A percentile compares a stretch with the other conserved stretches of the same genome.
Evolutionary conservation across 2,797 vertebrate species (phyloP).

Genomic region (Amblyraja radiata): DNA sequence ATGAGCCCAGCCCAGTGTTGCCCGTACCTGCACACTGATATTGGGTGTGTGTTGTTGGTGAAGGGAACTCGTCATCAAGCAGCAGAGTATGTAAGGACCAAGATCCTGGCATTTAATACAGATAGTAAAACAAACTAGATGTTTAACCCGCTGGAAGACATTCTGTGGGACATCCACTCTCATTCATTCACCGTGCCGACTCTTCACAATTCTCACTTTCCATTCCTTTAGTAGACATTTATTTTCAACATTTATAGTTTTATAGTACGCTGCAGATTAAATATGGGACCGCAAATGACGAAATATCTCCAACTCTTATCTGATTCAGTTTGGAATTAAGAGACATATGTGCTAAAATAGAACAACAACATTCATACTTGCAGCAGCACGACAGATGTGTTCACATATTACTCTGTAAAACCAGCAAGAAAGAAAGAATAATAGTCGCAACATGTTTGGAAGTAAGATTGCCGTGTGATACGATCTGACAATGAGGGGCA

Average conservation of each 20-base stretch:
- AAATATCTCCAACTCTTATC: neutral
- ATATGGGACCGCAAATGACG: neutral
- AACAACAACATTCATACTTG: too few relatives aligned
- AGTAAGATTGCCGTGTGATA: neutral
- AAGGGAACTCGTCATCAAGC: too few relatives aligned
- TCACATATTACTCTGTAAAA: too few relatives aligned
- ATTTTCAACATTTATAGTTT: neutral
- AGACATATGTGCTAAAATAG: too few relatives aligned
- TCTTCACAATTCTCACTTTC: neutral
- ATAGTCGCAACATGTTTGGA: neutral
- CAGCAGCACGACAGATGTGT: too few relatives aligned
- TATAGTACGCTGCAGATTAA: neutral
- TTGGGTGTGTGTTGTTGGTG: neutral
- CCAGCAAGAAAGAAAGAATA: neutral
- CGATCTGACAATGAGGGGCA: neutral
- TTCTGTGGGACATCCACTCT: too few relatives aligned
- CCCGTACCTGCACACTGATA: neutral
- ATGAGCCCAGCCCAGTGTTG: neutral
- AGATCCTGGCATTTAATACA: neutral
- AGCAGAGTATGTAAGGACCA: neutral
- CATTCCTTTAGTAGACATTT: neutral
- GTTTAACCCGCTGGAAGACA: neutral
- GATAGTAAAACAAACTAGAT: neutral
- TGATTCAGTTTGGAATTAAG: too few relatives aligned
- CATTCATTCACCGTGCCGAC: neutral